Conservation (phyloP, 2,113 vertebrate species). For the Macquaria australasica region DNA sequence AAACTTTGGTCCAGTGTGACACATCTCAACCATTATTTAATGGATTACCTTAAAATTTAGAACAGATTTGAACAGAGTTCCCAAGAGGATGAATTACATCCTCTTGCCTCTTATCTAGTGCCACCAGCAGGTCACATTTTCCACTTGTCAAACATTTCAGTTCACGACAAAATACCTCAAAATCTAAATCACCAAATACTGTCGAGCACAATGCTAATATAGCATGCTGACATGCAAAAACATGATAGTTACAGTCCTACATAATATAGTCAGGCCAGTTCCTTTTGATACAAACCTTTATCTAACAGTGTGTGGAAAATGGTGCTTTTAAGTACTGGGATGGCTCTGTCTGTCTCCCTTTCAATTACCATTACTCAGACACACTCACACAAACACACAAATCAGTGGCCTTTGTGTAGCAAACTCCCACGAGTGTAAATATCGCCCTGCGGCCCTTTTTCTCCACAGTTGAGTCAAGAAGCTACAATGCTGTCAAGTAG, state of each 20-base stretch:
- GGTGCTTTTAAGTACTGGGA: not conserved
- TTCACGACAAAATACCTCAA: not conserved
- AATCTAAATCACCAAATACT: not conserved
- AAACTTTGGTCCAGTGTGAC: too few relatives aligned
- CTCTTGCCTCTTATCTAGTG: too few relatives aligned
- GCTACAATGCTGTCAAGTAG: conserved; percentile 55
- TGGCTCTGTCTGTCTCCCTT: not conserved
- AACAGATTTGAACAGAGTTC: not conserved
- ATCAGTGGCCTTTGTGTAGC: conserved; percentile 42
- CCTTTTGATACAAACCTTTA: not conserved
- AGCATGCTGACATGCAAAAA: not conserved
- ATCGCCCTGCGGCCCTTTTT: not conserved
- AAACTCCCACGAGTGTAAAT: conserved; percentile 59
- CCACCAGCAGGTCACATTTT: too few relatives aligned
- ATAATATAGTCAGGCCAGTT: not conserved
- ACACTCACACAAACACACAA: conserved; percentile 27
- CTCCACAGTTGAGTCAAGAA: conserved; percentile 32
- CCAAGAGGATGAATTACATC: not conserved
- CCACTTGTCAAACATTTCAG: not conserved
- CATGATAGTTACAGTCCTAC: not conserved
- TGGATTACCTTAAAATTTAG: not conserved
- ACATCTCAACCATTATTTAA: too few relatives aligned
- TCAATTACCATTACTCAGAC: not conserved
- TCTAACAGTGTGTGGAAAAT: not conserved
- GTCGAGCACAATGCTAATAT: not conserved